These are phyloP conservation scores for Melanophora roralis DNA, from an alignment of 2,888 invertebrate species.

Conservation along the genomic window DNA sequence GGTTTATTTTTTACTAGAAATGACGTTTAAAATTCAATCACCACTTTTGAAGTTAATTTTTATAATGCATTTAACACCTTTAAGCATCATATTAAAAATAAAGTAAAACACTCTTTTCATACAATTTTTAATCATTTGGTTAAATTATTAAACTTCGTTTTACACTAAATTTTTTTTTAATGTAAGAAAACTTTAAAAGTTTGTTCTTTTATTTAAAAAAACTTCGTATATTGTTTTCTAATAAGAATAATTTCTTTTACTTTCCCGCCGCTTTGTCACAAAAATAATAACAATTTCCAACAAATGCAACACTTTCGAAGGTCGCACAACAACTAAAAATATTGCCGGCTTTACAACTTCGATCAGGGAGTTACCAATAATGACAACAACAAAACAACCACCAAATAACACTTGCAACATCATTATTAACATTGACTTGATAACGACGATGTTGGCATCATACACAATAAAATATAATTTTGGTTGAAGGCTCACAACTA, in stretches of 20 bases:
- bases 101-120: too few relatives aligned
- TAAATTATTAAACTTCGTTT: too few relatives aligned
- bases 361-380: slow-evolving; percentile 42
- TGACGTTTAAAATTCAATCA: too few relatives aligned
- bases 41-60: too few relatives aligned
- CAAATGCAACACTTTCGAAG: slow-evolving; percentile 53
- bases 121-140: too few relatives aligned
- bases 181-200: neutral
- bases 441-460: slow-evolving; percentile 10
- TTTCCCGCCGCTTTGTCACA: neutral
- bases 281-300: neutral
- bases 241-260: neutral
- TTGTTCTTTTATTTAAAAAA: neutral
- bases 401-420: slow-evolving; percentile 1
- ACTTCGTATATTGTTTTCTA: too few relatives aligned
- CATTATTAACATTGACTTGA: slow-evolving; percentile 1
- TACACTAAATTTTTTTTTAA: neutral
- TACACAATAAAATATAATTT: neutral
- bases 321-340: slow-evolving; percentile 59
- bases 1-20: too few relatives aligned
- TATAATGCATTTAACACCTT: too few relatives aligned
- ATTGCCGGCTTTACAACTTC: slow-evolving; percentile 54
- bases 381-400: slow-evolving; percentile 4
- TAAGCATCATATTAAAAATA: too few relatives aligned
- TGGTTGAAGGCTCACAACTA: slow-evolving; percentile 10